Evolutionary conservation across 2,113 vertebrate species (phyloP), one percentile per base, ranked within the genome.

Genomic region (Pholis gunnellus): DNA sequence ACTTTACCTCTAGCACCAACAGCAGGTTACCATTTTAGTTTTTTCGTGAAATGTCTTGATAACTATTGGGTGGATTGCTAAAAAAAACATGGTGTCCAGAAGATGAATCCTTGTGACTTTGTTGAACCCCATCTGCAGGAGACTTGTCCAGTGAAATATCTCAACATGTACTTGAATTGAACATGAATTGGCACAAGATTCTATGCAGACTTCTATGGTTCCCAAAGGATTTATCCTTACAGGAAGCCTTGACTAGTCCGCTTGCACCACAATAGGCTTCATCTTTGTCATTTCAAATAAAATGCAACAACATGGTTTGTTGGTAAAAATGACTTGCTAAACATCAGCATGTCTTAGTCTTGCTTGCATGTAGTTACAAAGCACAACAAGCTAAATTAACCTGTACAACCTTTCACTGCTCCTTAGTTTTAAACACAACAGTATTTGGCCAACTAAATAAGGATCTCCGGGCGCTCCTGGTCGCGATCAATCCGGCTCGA

Each of bases 401-500:
- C 59, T 7, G 1, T 27, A 4, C 48, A 80, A 42, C 46, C 75
- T 81, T 74, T 79, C 38, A 22, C 78, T 75, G 59, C 29, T 56
- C 60, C 34, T 77, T 76, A 34, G 22, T 75, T 75, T 81, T 54
- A 60, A 81, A 67, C 60, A 64, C 52, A 73, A 72, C 80, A 65
- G 65, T 54, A 54, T 76, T 61, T 57, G 38, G 48, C 46, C 54
- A 77, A 83, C 67, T 70, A 72, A 90, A 90, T 89, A 60, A 81
- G 74, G 72, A 73, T 82, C 85, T 69, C 31, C 18, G 10, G 77
- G 78, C 15, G 4, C 60, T 78, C 74, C 83, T 17, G 1, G 40
- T 73, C 86, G 56, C 14, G 7, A 90, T 90, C 91, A 88, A 79
- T 94, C 73, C 5, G 34, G 25, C 84, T 79, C 42, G 75, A 46